A percentile compares a stretch with the other conserved stretches of the same genome.
These are phyloP conservation scores for Cynodonichthys magdalenae DNA, from an alignment of 2,797 vertebrate genomes.

Conservation along the genomic window DNA sequence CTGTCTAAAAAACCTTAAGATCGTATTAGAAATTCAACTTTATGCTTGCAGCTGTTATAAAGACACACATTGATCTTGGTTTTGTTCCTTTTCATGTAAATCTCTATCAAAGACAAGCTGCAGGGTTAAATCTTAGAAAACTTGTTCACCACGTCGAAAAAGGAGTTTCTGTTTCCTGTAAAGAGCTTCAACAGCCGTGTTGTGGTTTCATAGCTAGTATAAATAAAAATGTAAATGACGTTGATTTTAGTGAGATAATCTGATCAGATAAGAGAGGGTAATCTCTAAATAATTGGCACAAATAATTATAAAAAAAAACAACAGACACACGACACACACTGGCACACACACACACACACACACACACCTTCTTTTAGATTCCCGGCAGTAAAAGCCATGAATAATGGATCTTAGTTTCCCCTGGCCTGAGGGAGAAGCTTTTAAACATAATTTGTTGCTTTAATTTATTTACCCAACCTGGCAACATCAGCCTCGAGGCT, in stretches of 20 bases:
- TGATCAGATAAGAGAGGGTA: conserved; percentile 45
- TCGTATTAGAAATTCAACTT: too few species aligned
- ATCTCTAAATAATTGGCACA: conserved; percentile 63
- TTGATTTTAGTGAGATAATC: conserved; percentile 54
- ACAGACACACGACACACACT: conserved; percentile 3
- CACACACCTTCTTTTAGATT: conserved; percentile 64
- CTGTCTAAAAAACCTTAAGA: too few species aligned
- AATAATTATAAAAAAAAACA: conserved; percentile 16
- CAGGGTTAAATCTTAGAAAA: not conserved
- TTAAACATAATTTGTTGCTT: conserved; percentile 80
- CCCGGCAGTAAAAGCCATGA: conserved; percentile 66
- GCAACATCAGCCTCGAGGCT: conserved; percentile 63
- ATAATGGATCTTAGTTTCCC: conserved; percentile 73
- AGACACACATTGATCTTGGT: not conserved
- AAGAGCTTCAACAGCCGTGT: conserved; percentile 2
- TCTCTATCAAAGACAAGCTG: not conserved
- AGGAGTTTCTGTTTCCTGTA: conserved; percentile 4
- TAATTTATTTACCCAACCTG: conserved; percentile 80
- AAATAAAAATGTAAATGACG: conserved; percentile 51
- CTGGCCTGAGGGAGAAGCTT: conserved; percentile 73
- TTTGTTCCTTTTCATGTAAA: not conserved
- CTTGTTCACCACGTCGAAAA: not conserved
- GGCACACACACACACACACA: conserved; percentile 11
- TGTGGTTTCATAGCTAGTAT: conserved; percentile 29
- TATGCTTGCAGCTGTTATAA: too few species aligned